Evolutionary conservation across 2,888 invertebrate species (phyloP), one percentile per base, ranked within the genome.

Genomic region (Drosophila rubida): DNA sequence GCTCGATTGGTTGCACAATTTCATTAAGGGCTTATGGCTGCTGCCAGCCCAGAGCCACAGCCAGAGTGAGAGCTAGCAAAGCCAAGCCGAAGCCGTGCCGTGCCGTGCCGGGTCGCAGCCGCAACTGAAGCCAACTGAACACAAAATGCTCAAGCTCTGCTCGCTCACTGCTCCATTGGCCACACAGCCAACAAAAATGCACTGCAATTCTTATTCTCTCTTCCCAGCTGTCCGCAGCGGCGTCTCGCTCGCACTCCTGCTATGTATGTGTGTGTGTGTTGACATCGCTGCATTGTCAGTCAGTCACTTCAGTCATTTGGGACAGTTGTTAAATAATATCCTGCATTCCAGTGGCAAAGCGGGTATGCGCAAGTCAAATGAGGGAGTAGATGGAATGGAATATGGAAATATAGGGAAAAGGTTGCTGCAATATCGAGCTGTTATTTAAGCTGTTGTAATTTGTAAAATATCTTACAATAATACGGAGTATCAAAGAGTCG

Each of bases 1-100:
- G 71, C 84, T 86, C 88, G 78, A 85, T 85, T 85, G 84, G 86
- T 74, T 85, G 84, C 84, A 85, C 84, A 85, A 85, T 85, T 85
- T 85, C 84, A 85, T 85, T 88, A 86, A 68, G 76, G 75, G 73
- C 69, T 60, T 42, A 39, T 83, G 86, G 44, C 53, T 42, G 9
- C 13, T 32, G 32, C 32, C 13, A 22, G 9, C 27, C 27, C 25
- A 25, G 7, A 2, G 25, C 25, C 25, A 25, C 2, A 25, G 27
- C 27, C 8, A 27, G n/a, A n/a, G n/a, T n/a, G n/a, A n/a, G n/a
- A n/a, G n/a, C n/a, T n/a, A 27, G 27, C 27, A 8, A 27, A 27
- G 27, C 8, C 32, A 32, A n/a, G 32, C 32, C 32, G 6, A 32
- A 11, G 30, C 30, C 30, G n/a, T n/a, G n/a, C n/a, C n/a, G n/a